Evolutionary conservation across 2,113 vertebrate species (phyloP).

Genomic region (Gasterosteus nipponicus): DNA sequence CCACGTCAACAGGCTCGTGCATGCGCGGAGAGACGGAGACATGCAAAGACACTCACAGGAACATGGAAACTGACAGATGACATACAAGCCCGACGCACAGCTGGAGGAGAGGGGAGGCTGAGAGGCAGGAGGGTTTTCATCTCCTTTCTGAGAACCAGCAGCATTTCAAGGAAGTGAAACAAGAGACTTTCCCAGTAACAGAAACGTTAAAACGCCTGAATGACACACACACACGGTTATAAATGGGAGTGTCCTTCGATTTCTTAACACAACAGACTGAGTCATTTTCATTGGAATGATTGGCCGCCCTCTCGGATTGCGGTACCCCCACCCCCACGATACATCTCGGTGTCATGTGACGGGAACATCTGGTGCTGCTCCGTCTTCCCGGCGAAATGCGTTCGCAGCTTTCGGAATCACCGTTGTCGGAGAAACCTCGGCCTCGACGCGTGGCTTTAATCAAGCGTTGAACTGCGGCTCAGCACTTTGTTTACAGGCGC

Average conservation of each 20-base stretch:
- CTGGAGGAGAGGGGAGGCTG: slow-evolving; percentile 2
- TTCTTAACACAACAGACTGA: not conserved
- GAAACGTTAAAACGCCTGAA: not conserved
- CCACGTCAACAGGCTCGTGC: slow-evolving; percentile 7
- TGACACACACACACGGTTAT: too few species aligned
- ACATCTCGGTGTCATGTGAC: not conserved
- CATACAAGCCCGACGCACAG: not conserved
- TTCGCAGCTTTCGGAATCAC: not conserved
- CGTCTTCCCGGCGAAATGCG: slow-evolving; percentile 1
- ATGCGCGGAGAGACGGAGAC: slow-evolving; percentile 1
- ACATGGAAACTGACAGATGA: slow-evolving; percentile 25
- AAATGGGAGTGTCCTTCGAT: not conserved
- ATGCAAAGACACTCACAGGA: slow-evolving; percentile 26
- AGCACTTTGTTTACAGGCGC: slow-evolving; percentile 61
- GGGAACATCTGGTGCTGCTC: not conserved
- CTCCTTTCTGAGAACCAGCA: not conserved
- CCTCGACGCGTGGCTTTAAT: not conserved
- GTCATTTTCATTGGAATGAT: slow-evolving; percentile 10
- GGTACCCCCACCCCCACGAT: not conserved
- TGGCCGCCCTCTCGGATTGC: not conserved
- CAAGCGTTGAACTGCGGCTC: not conserved
- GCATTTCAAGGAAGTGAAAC: not conserved
- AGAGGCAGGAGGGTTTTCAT: not conserved
- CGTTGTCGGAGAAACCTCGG: not conserved
- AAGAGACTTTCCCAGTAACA: not conserved